Base-by-base conservation (phyloP, 1,140 invertebrate genomes). In the Apis florea region DNA sequence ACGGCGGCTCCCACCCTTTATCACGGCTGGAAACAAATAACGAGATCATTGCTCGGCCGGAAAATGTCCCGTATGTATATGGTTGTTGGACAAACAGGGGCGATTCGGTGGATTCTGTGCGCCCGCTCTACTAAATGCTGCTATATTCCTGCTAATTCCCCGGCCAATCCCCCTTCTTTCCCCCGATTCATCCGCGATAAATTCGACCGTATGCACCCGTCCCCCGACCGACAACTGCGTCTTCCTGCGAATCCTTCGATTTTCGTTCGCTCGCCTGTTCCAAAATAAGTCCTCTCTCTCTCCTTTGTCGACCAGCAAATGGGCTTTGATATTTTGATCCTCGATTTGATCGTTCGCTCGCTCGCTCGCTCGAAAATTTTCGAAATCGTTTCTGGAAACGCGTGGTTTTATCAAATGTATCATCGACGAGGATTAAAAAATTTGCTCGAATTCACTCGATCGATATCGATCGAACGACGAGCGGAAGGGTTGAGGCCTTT, bases 111-210 rank as follows among this genome's bases (percentile, higher is more conserved):
- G 87, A 80, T 88, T 86, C 76, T 72, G 67, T 21, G 59, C 73
- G 82, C 78, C 56, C 86, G 87, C 79, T 87, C 78, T 79, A 86
- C 89, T 90, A 91, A 92, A 91, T 86, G 89, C 90, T 85, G 78
- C 90, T 91, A 90, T 90, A 91, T 91, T 90, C 88, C 87, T 78
- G 88, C 89, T 92, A 90, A 91, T 92, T 91, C 90, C 87, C 83
- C 69, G 85, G 85, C 89, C 90, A 90, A 91, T 90, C 88, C 90
- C 84, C 83, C 73, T 83, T 83, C 66, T 64, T 83, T 83, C 59
- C 13, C 13, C 15, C 9, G 54, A 75, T 54, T 82, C 56, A 63
- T 69, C 73, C 79, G 72, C 79, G 54, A 69, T 77, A 15, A 82
- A 76, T 49, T 63, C 54, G 13, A 13, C 64, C 72, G 54, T 61